A percentile compares a stretch with the other conserved stretches of the same genome.
Conservation (phyloP, 2,113 vertebrate species). For the Tor tambroides region DNA sequence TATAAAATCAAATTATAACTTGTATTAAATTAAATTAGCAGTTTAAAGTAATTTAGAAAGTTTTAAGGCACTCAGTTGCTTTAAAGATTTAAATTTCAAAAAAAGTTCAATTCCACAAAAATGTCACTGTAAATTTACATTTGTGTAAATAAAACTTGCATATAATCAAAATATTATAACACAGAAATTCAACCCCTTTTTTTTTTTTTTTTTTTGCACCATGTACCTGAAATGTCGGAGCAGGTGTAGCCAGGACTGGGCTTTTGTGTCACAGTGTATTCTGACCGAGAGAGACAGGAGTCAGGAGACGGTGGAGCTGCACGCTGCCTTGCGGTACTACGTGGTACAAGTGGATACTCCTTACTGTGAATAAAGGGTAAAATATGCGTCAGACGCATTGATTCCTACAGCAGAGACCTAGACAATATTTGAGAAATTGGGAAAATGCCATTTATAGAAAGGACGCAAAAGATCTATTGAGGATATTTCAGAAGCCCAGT, state of each 20-base stretch:
- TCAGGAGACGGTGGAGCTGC: conserved; percentile 1
- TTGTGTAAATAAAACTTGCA: background rate
- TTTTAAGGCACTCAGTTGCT: background rate
- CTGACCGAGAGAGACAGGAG: background rate
- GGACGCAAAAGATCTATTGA: too few relatives aligned
- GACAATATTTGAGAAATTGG: background rate
- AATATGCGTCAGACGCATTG: background rate
- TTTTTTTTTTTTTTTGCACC: background rate
- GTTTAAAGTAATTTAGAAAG: background rate
- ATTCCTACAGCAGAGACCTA: conserved; percentile 1
- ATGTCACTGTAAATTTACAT: background rate
- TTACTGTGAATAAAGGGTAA: conserved; percentile 15
- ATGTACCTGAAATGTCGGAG: conserved; percentile 43
- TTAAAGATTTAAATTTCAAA: background rate
- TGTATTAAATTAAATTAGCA: background rate
- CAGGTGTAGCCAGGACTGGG: conserved; percentile 24
- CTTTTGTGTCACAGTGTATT: conserved; percentile 13
- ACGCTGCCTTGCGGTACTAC: conserved; percentile 30
- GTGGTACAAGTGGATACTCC: conserved; percentile 55
- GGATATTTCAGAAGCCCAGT: background rate
- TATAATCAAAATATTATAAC: background rate
- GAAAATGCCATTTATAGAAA: background rate
- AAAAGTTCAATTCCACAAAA: background rate
- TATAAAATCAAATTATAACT: background rate
- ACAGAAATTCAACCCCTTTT: too few relatives aligned